Evolutionary conservation across 2,888 invertebrate species (phyloP), one percentile per base, ranked within the genome.

Genomic region (Gymnoscelis rufifasciata): DNA sequence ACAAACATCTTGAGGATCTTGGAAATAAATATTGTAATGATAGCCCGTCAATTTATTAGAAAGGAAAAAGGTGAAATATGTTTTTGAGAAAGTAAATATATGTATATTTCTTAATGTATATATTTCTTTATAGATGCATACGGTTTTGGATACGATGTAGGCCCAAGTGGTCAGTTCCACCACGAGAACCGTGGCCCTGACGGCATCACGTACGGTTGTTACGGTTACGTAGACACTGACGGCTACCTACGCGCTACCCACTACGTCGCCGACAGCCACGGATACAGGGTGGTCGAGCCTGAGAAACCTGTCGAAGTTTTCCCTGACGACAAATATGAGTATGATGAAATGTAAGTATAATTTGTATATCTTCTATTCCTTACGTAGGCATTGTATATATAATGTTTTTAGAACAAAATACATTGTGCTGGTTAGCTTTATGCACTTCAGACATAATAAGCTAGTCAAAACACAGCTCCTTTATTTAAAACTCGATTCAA

Each of bases 121-220:
- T n/a, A n/a, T 44, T 50, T 50, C 50, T 48, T 72, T 73, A 33
- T 66, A 93, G 94, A 89, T 75, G 90, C 92, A 52, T 94, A 94
- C 71, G 92, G 92, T 66, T 94, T 93, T 71, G 94, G 94, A 49
- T 94, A 94, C 72, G 93, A 94, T 69, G 91, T 94, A 42, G 92
- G 91, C 44, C 92, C 93, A 2, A 91, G 91, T 64, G 93, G 93
- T 29, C 94, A 94, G 78, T 94, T 94, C 71, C 94, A 94, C 71
- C 94, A 94, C 68, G 94, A 94, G 78, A 92, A 90, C 48, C 90
- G 92, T 45, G 94, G 93, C 3, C 92, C 93, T 0, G 94, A 94
- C 62, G 93, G 92, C 12, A 92, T 94, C 11, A 94, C 94, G 0
- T 94, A 94, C 62, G 94, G 94, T 55, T 94, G 94, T 72, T 94